Evolutionary conservation across 2,113 vertebrate species (phyloP).

Genomic region (Puma concolor): DNA sequence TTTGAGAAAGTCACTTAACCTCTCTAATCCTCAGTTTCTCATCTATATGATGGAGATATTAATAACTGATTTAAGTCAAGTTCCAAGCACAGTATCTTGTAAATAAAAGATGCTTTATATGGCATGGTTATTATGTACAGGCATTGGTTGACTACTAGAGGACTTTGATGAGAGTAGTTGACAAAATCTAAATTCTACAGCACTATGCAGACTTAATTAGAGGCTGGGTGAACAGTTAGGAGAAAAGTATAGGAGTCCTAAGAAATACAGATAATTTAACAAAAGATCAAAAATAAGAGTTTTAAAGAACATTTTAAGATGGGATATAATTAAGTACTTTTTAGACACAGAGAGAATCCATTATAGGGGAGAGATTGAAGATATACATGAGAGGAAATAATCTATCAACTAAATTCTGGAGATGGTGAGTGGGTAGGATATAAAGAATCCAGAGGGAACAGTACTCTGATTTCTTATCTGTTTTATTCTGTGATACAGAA

Average conservation of each 20-base stretch:
- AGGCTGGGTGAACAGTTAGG: background rate
- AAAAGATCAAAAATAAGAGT: background rate
- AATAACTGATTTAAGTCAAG: background rate
- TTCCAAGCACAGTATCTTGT: background rate
- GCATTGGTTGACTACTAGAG: background rate
- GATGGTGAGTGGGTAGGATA: background rate
- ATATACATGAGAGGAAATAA: background rate
- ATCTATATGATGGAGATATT: background rate
- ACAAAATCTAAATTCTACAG: constrained; percentile 13
- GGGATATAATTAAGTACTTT: constrained; percentile 5
- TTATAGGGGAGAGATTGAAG: constrained; percentile 16
- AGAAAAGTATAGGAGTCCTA: background rate
- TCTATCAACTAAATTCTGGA: background rate
- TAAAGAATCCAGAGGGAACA: background rate
- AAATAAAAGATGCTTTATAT: background rate
- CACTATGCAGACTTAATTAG: background rate
- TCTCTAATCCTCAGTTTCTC: background rate
- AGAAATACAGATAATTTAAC: background rate
- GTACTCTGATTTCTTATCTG: constrained; percentile 17
- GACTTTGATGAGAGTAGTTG: background rate
- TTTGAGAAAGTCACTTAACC: background rate
- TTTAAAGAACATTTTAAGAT: constrained; percentile 7
- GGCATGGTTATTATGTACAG: background rate
- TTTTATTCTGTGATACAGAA: constrained; percentile 8
- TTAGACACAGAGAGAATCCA: background rate